Percentiles rank a stretch among this genome's conserved stretches.
Evolutionary conservation across 2,113 vertebrate genomes (phyloP).

Genomic region (Arenaria interpres): DNA sequence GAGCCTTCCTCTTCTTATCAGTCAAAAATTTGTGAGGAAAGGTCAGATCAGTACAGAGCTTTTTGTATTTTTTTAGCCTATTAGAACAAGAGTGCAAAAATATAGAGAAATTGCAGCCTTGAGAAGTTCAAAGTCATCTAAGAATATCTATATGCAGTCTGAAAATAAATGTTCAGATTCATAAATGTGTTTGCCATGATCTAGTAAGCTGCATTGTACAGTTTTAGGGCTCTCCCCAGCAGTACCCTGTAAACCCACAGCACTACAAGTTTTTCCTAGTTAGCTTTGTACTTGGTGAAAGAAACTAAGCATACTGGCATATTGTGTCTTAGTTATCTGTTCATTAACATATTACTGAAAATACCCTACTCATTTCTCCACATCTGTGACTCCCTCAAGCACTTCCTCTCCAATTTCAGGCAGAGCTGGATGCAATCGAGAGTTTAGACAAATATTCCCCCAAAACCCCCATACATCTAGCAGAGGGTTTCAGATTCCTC

Average conservation of each 20-base stretch:
- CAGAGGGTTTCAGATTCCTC: neutral
- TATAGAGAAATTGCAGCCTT: neutral
- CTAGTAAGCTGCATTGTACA: neutral
- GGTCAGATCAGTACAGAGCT: neutral
- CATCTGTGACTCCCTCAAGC: neutral
- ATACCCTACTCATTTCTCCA: neutral
- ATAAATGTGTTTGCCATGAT: neutral
- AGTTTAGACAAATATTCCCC: neutral
- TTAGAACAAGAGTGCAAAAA: neutral
- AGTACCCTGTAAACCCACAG: neutral
- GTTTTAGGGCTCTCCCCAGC: neutral
- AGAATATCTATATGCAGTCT: neutral
- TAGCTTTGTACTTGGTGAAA: neutral
- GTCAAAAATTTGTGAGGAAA: neutral
- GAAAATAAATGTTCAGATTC: neutral
- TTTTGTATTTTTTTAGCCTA: neutral
- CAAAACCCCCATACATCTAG: neutral
- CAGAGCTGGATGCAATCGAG: neutral
- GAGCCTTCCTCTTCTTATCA: neutral
- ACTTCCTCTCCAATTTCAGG: neutral
- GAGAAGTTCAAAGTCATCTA: neutral
- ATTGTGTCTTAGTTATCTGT: neutral
- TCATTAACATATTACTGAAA: neutral
- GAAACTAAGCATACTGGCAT: neutral
- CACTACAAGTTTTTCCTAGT: neutral